Conservation (phyloP, 2,888 invertebrate species). For the Leucophenga maculata region DNA sequence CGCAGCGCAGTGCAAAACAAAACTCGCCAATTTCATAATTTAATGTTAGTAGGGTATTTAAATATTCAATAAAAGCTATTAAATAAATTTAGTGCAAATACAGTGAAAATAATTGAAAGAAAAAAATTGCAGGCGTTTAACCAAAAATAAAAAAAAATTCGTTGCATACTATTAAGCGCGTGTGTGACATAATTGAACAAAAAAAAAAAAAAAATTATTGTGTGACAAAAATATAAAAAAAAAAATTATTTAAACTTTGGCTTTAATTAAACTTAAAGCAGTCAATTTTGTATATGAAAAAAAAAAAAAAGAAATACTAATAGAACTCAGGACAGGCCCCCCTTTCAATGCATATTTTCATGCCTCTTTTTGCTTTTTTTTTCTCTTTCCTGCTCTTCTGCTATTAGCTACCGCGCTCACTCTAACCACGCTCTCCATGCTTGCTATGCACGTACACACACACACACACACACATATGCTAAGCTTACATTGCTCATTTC, state of each 20-base stretch:
- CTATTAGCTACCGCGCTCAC: slow-evolving; percentile 46
- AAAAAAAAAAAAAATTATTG: not conserved
- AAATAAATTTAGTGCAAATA: not conserved
- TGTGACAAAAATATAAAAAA: not conserved
- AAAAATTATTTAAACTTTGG: not conserved
- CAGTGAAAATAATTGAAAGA: slow-evolving; percentile 32
- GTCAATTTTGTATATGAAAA: slow-evolving; percentile 24
- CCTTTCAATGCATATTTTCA: not conserved
- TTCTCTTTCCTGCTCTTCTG: not conserved
- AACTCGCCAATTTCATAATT: not conserved
- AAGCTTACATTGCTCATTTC: slow-evolving; percentile 36
- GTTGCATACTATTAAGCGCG: slow-evolving; percentile 62
- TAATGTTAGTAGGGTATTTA: not conserved
- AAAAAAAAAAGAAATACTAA: slow-evolving; percentile 19
- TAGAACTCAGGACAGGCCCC: slow-evolving; percentile 15
- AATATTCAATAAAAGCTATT: not conserved
- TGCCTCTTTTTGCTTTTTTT: not conserved
- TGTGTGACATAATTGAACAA: slow-evolving; percentile 55
- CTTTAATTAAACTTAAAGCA: slow-evolving; percentile 9
- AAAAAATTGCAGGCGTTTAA: too few relatives aligned
- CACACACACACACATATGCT: slow-evolving; percentile 3
- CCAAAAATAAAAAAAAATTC: slow-evolving; percentile 20
- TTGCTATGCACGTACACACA: too few relatives aligned
- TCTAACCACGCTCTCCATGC: not conserved
- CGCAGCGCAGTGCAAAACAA: slow-evolving; percentile 45